Conservation (phyloP, 2,113 vertebrate species). For the Oreochromis aureus region DNA sequence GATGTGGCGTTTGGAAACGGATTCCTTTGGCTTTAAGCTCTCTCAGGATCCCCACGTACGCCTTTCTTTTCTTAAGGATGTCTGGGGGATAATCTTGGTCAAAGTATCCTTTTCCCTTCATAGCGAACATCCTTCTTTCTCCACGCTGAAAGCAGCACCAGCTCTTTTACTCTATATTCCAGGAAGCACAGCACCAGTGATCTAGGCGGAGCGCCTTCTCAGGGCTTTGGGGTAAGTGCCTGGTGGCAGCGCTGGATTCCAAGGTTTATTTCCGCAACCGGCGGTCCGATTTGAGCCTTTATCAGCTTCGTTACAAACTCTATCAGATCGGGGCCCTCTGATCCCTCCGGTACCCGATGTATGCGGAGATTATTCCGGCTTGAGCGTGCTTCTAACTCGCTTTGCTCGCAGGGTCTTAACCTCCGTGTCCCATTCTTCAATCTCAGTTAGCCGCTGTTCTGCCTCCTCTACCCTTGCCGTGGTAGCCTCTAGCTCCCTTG, state of each 20-base stretch:
- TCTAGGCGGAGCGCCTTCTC: neutral
- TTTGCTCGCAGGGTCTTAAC: neutral
- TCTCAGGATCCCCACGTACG: neutral
- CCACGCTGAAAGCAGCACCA: too few relatives aligned
- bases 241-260: neutral
- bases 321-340: neutral
- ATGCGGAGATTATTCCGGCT: neutral
- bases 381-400: neutral
- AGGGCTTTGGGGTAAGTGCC: neutral
- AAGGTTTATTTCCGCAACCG: neutral
- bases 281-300: neutral
- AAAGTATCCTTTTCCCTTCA: neutral
- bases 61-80: neutral
- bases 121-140: too few relatives aligned
- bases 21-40: neutral
- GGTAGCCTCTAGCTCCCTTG: neutral
- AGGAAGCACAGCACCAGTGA: neutral
- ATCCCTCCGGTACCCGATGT: rapidly evolving
- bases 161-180: neutral
- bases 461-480: neutral
- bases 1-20: neutral
- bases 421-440: neutral
- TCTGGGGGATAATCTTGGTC: neutral
- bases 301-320: neutral
- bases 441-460: neutral